Base-by-base conservation (phyloP, 2,797 vertebrate species). In the Schizopygopsis pylzovi region DNA sequence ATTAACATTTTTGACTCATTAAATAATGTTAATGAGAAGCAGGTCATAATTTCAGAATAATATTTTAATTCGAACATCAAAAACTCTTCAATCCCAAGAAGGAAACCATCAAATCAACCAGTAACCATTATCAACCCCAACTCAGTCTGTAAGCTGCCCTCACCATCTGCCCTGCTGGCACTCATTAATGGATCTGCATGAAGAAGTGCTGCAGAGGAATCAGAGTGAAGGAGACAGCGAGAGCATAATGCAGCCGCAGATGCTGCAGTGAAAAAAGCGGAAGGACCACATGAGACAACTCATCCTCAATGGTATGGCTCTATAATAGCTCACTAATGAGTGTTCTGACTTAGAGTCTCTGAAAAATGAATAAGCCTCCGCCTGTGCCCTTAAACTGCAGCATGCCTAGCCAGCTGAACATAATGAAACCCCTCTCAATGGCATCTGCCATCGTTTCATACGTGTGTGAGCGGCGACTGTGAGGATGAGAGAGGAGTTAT, bases 251-350 rank as follows among this genome's bases (percentile, higher is more conserved):
- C 78, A 73, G 65, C 59, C 78, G 47, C 85, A 88, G 85, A 88
- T 87, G 87, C 85, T 87, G 87, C 76, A 15, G 84, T 87, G 54
- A 86, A 87, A 87, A 71, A 63, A 80, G 61, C 81, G 63, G 70
- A 77, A 82, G 76, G 52, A 83, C 47, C 49, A 88, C 86, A 73
- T 52, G 82, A 86, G 72, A 81, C 61, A 76, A 16, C 54, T 79
- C 82, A 76, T 83, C 76, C 83, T 87, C 78, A n/a, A 67, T 76
- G 71, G 76, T 63, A 79, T 59, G 84, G 39, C 79, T 70, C 78
- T 85, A 70, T 89, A 85, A 89, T 88, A 83, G 87, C 80, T 47
- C 78, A 83, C 81, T 86, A 88, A 89, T 87, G 83, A 89, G 84
- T 68, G 63, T 61, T 70, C 85, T 87, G 82, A 79, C 77, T 82